Base-by-base conservation (phyloP, 2,113 vertebrate genomes). In the Coptodon rendalli region DNA sequence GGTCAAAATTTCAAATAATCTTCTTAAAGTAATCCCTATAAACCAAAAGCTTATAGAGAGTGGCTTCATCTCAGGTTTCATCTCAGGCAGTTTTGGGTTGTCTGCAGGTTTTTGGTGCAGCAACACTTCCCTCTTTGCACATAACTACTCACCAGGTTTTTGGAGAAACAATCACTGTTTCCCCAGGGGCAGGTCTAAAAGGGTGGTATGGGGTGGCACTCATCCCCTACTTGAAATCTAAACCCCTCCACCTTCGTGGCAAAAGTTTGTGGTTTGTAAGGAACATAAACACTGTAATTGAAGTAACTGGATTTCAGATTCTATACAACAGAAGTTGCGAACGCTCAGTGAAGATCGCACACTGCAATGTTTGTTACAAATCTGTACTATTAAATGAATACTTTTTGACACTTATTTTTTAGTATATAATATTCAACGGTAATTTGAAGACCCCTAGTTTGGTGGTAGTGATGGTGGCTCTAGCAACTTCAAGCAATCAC, bases 261-360 rank as follows among this genome's bases (percentile, higher is more conserved):
- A 8, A 66, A 66, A 8, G 34, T 66, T 5, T 66, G 6, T n/a
- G 61, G 61, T 38, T 36, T 66, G 10, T 38, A 66, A 66, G 61
- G 34, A 66, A 38, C 13, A 10, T 38, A 38, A 38, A 66, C 34
- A 13, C 34, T 66, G 61, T 66, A 38, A 66, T 8, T 38, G 17
- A 66, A 66, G 4, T 66, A 8, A 66, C 61, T 38, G 61, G 34
- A 66, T 66, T n/a, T 66, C 61, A 66, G 6, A 38, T 13, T 66
- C 19, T 66, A 38, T 38, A 38, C 34, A 38, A 66, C 0, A 0
- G 34, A 66, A 66, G 34, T 13, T 66, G 1, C 36, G 2, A 36
- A 3, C 6, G 0, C n/a, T 36, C 12, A 66, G 17, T 66, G 61
- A 66, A 66, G 31, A 12, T n/a, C 19, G 4, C 4, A 63, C 59